These are phyloP conservation scores for Sycophila texana DNA, from an alignment of 2,888 invertebrate genomes.

Conservation along the genomic window DNA sequence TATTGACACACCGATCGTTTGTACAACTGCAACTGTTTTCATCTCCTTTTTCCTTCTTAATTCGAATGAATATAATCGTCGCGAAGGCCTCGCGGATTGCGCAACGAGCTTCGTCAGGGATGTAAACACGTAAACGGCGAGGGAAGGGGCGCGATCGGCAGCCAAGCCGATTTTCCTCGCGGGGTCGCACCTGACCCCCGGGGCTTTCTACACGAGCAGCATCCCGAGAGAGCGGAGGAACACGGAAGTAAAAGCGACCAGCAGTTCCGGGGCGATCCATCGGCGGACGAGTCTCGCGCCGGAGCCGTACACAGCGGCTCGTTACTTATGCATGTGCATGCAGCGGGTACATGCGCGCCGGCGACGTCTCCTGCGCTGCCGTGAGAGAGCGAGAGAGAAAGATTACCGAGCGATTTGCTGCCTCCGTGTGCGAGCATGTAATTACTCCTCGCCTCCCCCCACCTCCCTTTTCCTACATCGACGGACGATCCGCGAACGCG, in stretches of 20 bases:
- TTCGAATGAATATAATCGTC: no score
- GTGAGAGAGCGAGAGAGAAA: not conserved
- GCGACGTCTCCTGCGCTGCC: not conserved
- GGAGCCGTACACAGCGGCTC: conserved; percentile 24
- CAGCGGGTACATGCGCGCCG: not conserved
- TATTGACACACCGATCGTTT: no score
- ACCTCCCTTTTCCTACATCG: no score
- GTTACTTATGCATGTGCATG: conserved; percentile 59
- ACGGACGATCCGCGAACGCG: conserved; percentile 10
- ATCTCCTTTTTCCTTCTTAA: no score
- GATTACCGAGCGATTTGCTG: no score
- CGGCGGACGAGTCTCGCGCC: conserved; percentile 7
- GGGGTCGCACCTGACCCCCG: no score
- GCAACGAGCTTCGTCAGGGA: no score
- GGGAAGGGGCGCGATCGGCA: no score
- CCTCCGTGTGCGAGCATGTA: conserved; percentile 26
- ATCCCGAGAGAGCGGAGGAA: not conserved
- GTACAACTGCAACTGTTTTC: no score
- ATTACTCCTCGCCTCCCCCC: conserved; percentile 11
- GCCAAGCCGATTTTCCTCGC: no score
- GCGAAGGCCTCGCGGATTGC: no score
- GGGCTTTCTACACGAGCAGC: not conserved
- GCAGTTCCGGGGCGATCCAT: conserved; percentile 36
- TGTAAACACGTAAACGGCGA: no score
- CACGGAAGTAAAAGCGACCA: conserved; percentile 23